These are phyloP conservation scores for Cyclophora albipunctata DNA, from an alignment of 2,888 invertebrate species.

Conservation along the genomic window DNA sequence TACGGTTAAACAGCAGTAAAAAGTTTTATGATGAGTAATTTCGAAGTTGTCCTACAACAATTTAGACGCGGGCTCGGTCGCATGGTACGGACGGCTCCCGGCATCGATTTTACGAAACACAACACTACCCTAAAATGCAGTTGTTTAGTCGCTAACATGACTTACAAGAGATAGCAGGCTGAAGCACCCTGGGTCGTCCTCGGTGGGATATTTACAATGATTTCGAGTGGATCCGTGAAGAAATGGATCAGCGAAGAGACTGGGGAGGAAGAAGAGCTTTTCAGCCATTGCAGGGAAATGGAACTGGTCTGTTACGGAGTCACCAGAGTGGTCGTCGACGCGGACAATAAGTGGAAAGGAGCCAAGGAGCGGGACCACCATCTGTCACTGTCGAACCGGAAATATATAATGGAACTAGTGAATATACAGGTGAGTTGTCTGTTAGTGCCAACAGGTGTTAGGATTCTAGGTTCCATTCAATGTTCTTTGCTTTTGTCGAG, in stretches of 20 bases:
- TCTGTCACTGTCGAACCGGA: slow-evolving; percentile 55
- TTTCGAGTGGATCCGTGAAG: slow-evolving; percentile 42
- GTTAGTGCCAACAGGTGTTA: slow-evolving; percentile 1
- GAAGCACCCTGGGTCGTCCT: slow-evolving; percentile 3
- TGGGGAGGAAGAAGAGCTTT: slow-evolving; percentile 64
- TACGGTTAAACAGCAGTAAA: slow-evolving; percentile 52
- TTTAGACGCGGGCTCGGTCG: slow-evolving; percentile 29
- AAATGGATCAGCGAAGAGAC: slow-evolving; percentile 76
- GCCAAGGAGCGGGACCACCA: slow-evolving; percentile 32
- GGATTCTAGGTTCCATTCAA: too few species aligned
- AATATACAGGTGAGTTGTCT: slow-evolving; percentile 60
- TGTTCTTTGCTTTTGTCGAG: too few species aligned
- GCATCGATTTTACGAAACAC: slow-evolving; percentile 56
- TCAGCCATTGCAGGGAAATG: slow-evolving; percentile 68
- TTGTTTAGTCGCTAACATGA: slow-evolving; percentile 45
- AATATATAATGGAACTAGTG: slow-evolving; percentile 65
- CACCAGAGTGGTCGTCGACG: slow-evolving; percentile 59
- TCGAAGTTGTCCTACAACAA: slow-evolving; percentile 53
- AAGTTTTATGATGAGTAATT: slow-evolving; percentile 50
- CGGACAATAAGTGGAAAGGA: slow-evolving; percentile 68
- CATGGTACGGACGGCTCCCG: slow-evolving; percentile 59
- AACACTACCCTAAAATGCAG: slow-evolving; percentile 32
- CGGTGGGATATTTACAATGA: slow-evolving; percentile 29
- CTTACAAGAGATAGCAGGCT: slow-evolving; percentile 39
- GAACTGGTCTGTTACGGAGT: slow-evolving; percentile 63